Evolutionary conservation across 2,113 vertebrate genomes (phyloP).

Genomic region (Psettodes erumei): DNA sequence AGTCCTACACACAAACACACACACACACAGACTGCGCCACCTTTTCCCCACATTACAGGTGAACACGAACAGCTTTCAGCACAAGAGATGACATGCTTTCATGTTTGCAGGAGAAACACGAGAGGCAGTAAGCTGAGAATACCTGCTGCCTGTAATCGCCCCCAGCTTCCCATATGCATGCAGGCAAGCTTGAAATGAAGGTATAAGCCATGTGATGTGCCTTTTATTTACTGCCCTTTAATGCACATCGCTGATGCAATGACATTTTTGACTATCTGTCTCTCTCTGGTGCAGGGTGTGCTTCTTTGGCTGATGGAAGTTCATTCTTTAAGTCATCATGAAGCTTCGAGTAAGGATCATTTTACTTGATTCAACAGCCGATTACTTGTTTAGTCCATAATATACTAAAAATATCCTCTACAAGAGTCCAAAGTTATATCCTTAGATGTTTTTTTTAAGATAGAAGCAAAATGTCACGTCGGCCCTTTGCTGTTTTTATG

Average conservation of each 20-base stretch:
- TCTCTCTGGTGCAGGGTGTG: background rate
- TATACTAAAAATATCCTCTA: no score
- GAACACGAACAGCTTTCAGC: conserved; percentile 63
- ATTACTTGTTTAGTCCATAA: no score
- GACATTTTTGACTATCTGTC: background rate
- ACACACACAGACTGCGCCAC: conserved; percentile 17
- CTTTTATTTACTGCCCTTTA: background rate
- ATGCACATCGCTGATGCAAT: background rate
- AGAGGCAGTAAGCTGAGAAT: conserved; percentile 67
- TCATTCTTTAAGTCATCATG: background rate
- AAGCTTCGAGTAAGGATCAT: background rate
- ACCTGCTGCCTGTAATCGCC: conserved; percentile 63
- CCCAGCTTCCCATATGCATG: conserved; percentile 30
- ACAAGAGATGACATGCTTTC: conserved; percentile 76
- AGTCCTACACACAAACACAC: conserved; percentile 31
- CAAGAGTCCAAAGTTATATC: no score
- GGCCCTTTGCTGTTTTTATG: no score
- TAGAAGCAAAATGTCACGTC: background rate
- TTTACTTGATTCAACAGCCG: no score
- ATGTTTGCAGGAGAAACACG: conserved; percentile 57
- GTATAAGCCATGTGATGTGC: background rate
- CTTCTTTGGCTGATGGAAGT: background rate
- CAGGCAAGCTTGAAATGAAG: conserved; percentile 1
- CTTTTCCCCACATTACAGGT: conserved; percentile 57
- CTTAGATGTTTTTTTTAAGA: no score